A percentile compares a stretch with the other conserved stretches of the same genome.
Evolutionary conservation across 2,888 invertebrate genomes (phyloP).

Genomic region (Mythimna ferrago): DNA sequence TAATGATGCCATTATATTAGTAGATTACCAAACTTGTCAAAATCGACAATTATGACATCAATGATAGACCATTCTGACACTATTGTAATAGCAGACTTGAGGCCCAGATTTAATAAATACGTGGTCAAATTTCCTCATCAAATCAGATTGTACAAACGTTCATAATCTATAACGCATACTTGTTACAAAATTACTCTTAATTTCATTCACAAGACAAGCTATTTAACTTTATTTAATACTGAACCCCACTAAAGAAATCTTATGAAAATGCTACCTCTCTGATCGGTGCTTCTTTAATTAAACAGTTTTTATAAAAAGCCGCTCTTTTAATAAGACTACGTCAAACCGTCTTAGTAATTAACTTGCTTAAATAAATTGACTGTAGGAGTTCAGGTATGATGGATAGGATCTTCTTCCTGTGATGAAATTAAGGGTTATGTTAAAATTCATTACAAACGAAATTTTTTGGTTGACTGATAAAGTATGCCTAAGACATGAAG

Average conservation of each 20-base stretch:
- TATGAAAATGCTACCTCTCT: slow-evolving; percentile 14
- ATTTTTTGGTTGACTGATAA: too few species aligned
- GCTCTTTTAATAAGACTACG: slow-evolving; percentile 10
- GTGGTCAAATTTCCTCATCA: neutral
- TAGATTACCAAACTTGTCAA: too few species aligned
- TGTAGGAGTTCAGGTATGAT: neutral
- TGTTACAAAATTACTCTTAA: too few species aligned
- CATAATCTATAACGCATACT: too few species aligned
- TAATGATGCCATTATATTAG: too few species aligned
- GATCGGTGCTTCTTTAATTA: slow-evolving; percentile 32
- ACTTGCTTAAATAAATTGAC: slow-evolving; percentile 18
- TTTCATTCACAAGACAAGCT: neutral
- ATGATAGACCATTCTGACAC: too few species aligned
- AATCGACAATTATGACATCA: too few species aligned
- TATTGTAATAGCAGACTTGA: too few species aligned
- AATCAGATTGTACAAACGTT: neutral
- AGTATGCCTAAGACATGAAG: too few species aligned
- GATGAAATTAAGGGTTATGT: neutral
- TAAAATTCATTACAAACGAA: too few species aligned
- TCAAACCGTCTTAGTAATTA: slow-evolving; percentile 29
- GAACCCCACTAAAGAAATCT: neutral
- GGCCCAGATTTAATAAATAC: neutral
- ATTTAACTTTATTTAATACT: slow-evolving; percentile 6
- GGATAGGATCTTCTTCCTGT: neutral
- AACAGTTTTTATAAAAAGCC: slow-evolving; percentile 25